Base-by-base conservation (phyloP, 2,888 invertebrate genomes). In the Poecilus cupreus region DNA sequence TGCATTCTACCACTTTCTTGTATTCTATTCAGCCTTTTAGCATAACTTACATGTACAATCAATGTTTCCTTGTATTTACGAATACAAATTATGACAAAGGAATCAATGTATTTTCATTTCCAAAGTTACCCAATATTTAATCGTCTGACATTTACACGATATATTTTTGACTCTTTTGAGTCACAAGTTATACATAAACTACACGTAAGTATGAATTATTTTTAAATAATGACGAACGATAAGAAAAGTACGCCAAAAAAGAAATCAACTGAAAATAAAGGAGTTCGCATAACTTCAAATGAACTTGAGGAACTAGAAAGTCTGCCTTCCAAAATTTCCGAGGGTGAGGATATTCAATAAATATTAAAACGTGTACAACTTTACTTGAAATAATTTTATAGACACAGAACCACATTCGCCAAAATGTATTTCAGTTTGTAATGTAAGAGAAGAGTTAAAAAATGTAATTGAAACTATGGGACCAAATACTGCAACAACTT, bases 391-490 rank as follows among this genome's bases (percentile, higher is more conserved):
- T 37, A n/a, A 32, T n/a, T 22, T 60, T 11, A 37, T 11, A 75
- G 75, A 75, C 11, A 37, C 32, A n/a, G 75, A 75, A 32, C 75
- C 75, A 13, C 75, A 37, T 51, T 75, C 75, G 3, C 75, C 24
- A 51, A 24, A 46, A 49, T 20, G 18, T 26, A 26, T 80, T 68
- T 82, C 82, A 20, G 72, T 85, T 46, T 54, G 83, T 49, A 68
- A 82, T 18, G 82, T 85, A 6, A 82, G 83, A 81, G 82, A 84
- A 10, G 84, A 86, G 32, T 60, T 86, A 57, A 82, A 83, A 70
- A 83, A 85, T 60, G 85, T 85, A 2, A 86, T 86, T 46, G 84
- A 86, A 64, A 54, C 83, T 32, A 86, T 86, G 85, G 86, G 85
- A 22, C 84, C 85, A 10, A 81, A 75, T 32, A 84, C 85, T 0